phyloP scores from a whole-genome alignment of 2,888 invertebrate genomes.

The Meiosimyza decipiens region DNA sequence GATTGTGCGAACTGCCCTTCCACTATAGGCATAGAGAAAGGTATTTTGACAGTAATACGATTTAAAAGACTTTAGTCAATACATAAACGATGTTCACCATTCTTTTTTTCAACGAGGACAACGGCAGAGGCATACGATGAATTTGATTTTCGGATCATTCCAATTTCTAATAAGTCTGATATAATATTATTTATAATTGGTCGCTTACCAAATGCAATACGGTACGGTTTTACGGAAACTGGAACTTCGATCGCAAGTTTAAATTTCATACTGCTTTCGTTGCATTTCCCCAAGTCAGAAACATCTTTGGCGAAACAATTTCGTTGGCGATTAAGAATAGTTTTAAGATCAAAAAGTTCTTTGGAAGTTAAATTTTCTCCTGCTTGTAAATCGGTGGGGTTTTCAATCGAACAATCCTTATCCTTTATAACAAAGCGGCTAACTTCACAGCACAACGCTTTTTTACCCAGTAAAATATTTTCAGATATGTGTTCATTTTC shows the following conservation, averaged over 20 bases:
- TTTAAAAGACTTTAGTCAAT: no score
- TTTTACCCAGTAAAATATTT: constrained; percentile 25
- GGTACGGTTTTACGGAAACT: constrained; percentile 14
- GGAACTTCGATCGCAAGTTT: background rate
- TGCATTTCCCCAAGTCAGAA: constrained; percentile 22
- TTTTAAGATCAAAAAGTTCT: background rate
- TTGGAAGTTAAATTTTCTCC: background rate
- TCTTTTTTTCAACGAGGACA: constrained; percentile 45
- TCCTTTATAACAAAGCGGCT: background rate
- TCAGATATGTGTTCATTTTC: constrained; percentile 19
- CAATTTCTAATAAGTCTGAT: constrained; percentile 30
- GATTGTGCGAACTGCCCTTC: constrained; percentile 11
- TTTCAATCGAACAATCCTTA: constrained; percentile 22
- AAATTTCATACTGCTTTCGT: background rate
- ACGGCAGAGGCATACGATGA: constrained; percentile 42
- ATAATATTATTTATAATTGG: constrained; percentile 21
- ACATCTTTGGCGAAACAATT: background rate
- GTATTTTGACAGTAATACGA: no score
- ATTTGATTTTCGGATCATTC: constrained; percentile 41
- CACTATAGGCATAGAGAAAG: no score
- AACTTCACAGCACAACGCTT: background rate
- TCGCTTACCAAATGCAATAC: constrained; percentile 23
- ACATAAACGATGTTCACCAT: constrained; percentile 40
- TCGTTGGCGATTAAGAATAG: background rate
- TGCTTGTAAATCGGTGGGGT: background rate